phyloP scores from a whole-genome alignment of 1,140 invertebrate species.

The Ctenoplectra terminalis region DNA sequence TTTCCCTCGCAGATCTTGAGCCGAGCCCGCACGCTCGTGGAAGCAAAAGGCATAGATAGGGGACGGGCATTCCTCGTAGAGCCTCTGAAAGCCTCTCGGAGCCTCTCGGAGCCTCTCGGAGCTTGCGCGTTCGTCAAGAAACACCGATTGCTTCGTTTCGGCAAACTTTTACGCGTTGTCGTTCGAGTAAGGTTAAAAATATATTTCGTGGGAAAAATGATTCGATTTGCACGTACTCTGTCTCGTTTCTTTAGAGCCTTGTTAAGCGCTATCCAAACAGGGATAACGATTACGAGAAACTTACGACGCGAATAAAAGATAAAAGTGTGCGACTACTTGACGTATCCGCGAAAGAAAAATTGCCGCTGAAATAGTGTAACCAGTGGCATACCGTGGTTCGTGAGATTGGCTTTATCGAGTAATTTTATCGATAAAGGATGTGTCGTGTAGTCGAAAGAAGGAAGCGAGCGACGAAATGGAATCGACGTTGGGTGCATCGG shows the following conservation, averaged over 20 bases:
- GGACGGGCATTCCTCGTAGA: not conserved
- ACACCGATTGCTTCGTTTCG: too few relatives aligned
- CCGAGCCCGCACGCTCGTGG: not conserved
- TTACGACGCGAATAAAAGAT: too few relatives aligned
- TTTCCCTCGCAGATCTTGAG: constrained; percentile 50
- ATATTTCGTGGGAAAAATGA: too few relatives aligned
- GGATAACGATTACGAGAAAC: too few relatives aligned
- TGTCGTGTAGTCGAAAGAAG: constrained; percentile 21
- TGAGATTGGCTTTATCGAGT: not conserved
- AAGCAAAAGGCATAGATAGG: not conserved
- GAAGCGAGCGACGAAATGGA: not conserved
- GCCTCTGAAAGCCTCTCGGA: too few relatives aligned
- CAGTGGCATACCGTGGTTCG: not conserved
- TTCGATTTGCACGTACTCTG: too few relatives aligned
- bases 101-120: too few relatives aligned
- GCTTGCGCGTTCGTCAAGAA: too few relatives aligned
- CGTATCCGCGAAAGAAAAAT: not conserved
- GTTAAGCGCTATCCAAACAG: too few relatives aligned
- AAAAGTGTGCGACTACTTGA: not conserved
- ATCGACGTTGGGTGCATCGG: constrained; percentile 29
- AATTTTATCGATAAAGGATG: not conserved
- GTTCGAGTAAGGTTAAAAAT: too few relatives aligned
- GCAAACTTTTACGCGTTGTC: too few relatives aligned
- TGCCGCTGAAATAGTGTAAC: not conserved
- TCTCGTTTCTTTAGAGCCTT: constrained; percentile 17